These are phyloP conservation scores for Meloidogyne hapla DNA, from an alignment of 1,140 invertebrate genomes.

Conservation along the genomic window DNA sequence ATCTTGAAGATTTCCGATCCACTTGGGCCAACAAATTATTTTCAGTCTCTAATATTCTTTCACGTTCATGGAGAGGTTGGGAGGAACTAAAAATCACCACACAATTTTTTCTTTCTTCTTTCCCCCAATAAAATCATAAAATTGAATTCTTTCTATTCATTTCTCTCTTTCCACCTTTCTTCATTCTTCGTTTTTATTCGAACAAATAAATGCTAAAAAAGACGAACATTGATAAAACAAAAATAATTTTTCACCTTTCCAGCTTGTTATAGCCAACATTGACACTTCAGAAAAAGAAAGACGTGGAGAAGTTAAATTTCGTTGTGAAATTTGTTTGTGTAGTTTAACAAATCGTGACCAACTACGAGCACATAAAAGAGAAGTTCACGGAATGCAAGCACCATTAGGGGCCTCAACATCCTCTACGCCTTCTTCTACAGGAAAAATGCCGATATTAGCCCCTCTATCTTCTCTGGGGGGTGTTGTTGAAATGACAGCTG, in stretches of 20 bases:
- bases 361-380: constrained; percentile 53
- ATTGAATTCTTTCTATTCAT: no score
- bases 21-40: no score
- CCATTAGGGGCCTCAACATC: neutral
- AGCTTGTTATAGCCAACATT: constrained; percentile 61
- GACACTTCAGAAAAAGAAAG: constrained; percentile 59
- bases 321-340: constrained; percentile 56
- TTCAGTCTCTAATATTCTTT: no score
- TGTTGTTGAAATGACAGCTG: constrained; percentile 8
- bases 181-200: no score
- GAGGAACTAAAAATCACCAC: no score
- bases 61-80: no score
- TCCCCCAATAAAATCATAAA: no score
- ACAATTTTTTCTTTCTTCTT: no score
- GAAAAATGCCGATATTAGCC: constrained; percentile 9
- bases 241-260: neutral
- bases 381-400: constrained; percentile 52
- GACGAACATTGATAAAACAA: no score
- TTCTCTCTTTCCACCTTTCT: no score
- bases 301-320: constrained; percentile 51
- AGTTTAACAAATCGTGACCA: constrained; percentile 48
- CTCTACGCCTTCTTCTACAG: neutral
- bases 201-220: no score
- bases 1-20: no score
- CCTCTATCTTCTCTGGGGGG: neutral